Conservation (phyloP, 2,888 invertebrate species). For the Acleris laterana region DNA sequence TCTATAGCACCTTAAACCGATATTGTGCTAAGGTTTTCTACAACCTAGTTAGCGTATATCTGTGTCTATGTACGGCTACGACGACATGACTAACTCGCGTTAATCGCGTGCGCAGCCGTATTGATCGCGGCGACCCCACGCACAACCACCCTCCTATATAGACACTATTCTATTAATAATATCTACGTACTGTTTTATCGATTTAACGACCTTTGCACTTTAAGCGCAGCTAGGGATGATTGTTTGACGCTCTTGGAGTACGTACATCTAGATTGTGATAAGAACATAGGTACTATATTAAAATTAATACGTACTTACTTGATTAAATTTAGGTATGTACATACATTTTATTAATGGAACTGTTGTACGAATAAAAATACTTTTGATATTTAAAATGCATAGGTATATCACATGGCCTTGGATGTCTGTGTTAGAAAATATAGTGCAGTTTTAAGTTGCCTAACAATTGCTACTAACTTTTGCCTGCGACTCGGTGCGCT, state of each 20-base stretch:
- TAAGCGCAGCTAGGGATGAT: background rate
- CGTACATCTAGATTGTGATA: background rate
- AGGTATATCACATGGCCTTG: no score
- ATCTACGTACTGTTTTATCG: constrained; percentile 16
- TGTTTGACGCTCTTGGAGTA: background rate
- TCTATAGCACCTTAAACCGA: no score
- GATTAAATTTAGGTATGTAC: no score
- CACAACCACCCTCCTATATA: constrained; percentile 50
- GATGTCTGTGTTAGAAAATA: no score
- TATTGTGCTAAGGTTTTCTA: constrained; percentile 5
- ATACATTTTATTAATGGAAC: no score
- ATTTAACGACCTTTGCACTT: constrained; percentile 1
- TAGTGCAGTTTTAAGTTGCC: no score
- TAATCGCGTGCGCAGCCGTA: constrained; percentile 75
- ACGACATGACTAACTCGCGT: constrained; percentile 50
- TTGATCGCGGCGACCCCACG: constrained; percentile 62
- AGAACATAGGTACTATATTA: no score
- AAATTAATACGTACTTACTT: no score
- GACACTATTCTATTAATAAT: constrained; percentile 36
- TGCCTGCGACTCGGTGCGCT: no score
- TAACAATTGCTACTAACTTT: no score
- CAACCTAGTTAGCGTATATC: constrained; percentile 4
- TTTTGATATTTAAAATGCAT: no score
- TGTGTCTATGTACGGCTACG: constrained; percentile 38
- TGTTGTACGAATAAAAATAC: no score